These are phyloP conservation scores for Microplitis demolitor DNA, from an alignment of 1,140 invertebrate species.

Conservation along the genomic window DNA sequence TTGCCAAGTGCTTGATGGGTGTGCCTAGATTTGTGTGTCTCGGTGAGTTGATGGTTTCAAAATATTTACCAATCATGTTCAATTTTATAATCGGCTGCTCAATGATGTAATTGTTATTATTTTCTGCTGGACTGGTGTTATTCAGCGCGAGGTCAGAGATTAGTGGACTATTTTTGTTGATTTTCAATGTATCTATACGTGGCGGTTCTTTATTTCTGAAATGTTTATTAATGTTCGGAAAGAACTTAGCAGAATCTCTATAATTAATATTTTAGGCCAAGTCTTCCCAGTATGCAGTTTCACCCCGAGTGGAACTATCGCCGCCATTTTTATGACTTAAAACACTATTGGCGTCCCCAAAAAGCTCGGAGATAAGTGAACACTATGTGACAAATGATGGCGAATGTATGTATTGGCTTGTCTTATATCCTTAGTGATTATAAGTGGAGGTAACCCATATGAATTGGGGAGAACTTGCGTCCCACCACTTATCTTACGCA, in stretches of 20 bases:
- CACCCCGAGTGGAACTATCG: too few species aligned
- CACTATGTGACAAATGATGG: too few species aligned
- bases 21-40: background rate
- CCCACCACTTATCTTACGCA: too few species aligned
- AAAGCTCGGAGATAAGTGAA: too few species aligned
- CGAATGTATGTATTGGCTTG: too few species aligned
- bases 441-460: too few species aligned
- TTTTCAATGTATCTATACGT: background rate
- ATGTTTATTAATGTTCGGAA: conserved; percentile 10
- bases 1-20: background rate
- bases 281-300: conserved; percentile 19
- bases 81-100: conserved; percentile 12
- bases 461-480: too few species aligned
- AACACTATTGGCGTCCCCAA: too few species aligned
- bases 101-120: background rate
- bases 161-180: background rate
- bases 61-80: background rate
- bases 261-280: conserved; percentile 24
- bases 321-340: too few species aligned
- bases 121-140: background rate
- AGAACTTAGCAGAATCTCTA: background rate
- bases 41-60: conserved; percentile 17
- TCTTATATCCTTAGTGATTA: too few species aligned
- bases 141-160: background rate
- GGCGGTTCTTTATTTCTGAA: conserved; percentile 17